Evolutionary conservation across 2,888 invertebrate species (phyloP).

Genomic region (Laothoe populi): DNA sequence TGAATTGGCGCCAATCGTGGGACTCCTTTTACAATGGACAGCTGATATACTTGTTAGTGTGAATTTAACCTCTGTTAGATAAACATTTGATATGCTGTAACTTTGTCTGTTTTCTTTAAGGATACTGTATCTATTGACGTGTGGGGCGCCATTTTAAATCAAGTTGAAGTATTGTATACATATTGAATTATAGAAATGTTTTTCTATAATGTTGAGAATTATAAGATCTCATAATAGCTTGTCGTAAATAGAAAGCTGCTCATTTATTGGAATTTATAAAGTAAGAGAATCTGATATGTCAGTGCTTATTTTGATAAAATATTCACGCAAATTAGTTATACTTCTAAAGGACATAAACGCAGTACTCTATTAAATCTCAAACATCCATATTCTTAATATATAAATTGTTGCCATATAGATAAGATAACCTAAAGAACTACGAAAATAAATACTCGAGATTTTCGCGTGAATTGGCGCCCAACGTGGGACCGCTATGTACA

Average conservation of each 20-base stretch:
- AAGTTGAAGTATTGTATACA: not conserved
- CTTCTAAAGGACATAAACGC: too few species aligned
- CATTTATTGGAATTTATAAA: too few species aligned
- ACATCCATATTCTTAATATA: too few species aligned
- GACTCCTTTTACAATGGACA: constrained; percentile 38
- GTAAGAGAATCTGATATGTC: too few species aligned
- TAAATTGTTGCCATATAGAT: not conserved
- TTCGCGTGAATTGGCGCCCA: not conserved
- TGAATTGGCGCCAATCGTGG: constrained; percentile 58
- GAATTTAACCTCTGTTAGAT: constrained; percentile 19
- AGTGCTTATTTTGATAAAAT: too few species aligned
- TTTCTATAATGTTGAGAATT: too few species aligned
- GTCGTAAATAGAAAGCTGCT: too few species aligned
- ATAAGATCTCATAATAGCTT: too few species aligned
- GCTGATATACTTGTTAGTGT: constrained; percentile 37
- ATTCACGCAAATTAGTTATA: too few species aligned
- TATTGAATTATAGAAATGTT: too few species aligned
- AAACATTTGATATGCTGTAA: not conserved
- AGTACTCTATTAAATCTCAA: too few species aligned
- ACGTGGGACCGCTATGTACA: not conserved
- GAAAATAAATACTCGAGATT: not conserved
- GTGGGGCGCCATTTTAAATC: not conserved
- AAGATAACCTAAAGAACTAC: not conserved
- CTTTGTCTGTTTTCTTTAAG: not conserved
- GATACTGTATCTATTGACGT: not conserved